A percentile compares a stretch with the other conserved stretches of the same genome.
These are phyloP conservation scores for Leucophora obtusa DNA, from an alignment of 2,888 invertebrate species.

Conservation along the genomic window DNA sequence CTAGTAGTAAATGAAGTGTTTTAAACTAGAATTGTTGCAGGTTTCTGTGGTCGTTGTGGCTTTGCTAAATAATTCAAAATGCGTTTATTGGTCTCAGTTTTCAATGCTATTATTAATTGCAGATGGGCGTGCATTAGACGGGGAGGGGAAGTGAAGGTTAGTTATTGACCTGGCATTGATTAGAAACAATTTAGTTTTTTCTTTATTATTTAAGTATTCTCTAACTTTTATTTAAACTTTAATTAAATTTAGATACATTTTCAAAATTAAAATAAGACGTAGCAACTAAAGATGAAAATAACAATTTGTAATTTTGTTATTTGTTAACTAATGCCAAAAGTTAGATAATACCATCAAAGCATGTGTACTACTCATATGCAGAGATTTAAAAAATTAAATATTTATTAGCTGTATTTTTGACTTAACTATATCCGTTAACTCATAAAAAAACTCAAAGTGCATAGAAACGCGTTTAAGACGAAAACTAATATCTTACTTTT, in stretches of 20 bases:
- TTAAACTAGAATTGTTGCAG: slow-evolving; percentile 30
- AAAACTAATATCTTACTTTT: too few relatives aligned
- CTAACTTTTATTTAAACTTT: slow-evolving; percentile 11
- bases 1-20: slow-evolving; percentile 46
- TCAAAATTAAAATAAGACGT: neutral
- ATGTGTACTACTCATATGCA: neutral
- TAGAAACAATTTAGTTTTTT: neutral
- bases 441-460: too few relatives aligned
- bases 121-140: neutral
- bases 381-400: neutral
- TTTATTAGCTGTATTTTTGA: too few relatives aligned
- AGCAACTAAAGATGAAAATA: slow-evolving; percentile 42
- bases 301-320: slow-evolving; percentile 60
- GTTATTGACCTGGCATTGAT: neutral
- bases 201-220: neutral
- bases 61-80: slow-evolving; percentile 48
- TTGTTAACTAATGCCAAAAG: slow-evolving; percentile 59
- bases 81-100: slow-evolving; percentile 59
- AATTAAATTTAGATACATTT: slow-evolving; percentile 5
- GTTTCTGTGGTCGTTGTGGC: slow-evolving; percentile 9
- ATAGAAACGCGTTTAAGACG: too few relatives aligned
- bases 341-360: slow-evolving; percentile 32
- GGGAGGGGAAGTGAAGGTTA: too few relatives aligned
- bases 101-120: slow-evolving; percentile 42
- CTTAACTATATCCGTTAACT: too few relatives aligned